A percentile compares a stretch with the other conserved stretches of the same genome.
These are phyloP conservation scores for Aplodontia rufa DNA, from an alignment of 2,113 vertebrate genomes.

Conservation along the genomic window DNA sequence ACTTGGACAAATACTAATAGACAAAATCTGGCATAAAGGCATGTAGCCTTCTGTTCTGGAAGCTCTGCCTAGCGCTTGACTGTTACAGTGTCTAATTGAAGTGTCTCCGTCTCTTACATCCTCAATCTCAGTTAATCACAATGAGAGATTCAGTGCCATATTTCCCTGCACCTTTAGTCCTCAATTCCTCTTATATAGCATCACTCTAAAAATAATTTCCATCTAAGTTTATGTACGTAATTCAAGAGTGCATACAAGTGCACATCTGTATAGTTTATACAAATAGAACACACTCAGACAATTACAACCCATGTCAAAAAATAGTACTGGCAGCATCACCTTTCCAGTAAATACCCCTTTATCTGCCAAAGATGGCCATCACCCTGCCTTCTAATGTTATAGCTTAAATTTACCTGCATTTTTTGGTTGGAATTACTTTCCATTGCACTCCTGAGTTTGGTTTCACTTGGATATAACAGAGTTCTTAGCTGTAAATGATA, in stretches of 20 bases:
- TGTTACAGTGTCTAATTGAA: background rate
- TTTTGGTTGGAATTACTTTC: background rate
- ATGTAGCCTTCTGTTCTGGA: background rate
- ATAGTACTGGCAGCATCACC: background rate
- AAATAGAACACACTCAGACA: background rate
- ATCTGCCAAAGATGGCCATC: background rate
- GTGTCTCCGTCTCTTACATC: background rate
- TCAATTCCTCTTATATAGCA: background rate
- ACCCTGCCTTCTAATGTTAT: background rate
- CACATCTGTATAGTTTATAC: background rate
- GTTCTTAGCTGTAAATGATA: background rate
- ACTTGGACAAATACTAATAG: background rate
- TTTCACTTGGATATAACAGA: background rate
- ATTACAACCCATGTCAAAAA: background rate
- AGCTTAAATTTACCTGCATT: background rate
- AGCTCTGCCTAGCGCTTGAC: background rate
- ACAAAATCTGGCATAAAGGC: background rate
- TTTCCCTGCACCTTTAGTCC: background rate
- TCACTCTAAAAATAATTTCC: background rate
- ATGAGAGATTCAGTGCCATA: background rate
- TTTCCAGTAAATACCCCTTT: background rate
- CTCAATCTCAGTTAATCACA: background rate
- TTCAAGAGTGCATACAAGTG: background rate
- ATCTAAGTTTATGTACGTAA: background rate
- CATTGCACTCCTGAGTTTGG: background rate